These are phyloP conservation scores for Zaprionus lachaisei DNA, from an alignment of 1,140 invertebrate genomes.

Conservation along the genomic window DNA sequence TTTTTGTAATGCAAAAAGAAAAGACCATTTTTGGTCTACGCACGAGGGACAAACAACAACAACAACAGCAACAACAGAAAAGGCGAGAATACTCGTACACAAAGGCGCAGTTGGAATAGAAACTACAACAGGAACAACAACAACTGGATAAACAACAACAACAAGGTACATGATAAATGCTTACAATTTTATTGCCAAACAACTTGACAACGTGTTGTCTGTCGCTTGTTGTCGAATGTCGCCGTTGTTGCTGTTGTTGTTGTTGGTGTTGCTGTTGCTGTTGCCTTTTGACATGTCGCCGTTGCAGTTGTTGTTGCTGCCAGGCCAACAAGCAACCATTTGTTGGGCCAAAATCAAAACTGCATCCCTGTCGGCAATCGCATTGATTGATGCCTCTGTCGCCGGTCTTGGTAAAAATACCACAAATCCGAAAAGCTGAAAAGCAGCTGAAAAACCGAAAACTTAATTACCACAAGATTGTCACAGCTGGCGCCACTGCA, in stretches of 20 bases:
- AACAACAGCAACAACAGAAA: constrained; percentile 2
- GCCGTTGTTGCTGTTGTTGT: constrained; percentile 11
- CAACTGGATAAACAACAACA: constrained; percentile 41
- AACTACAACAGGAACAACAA: constrained; percentile 32
- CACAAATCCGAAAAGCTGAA: background rate
- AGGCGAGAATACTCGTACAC: constrained; percentile 25
- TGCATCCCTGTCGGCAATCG: constrained; percentile 62
- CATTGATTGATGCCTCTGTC: constrained; percentile 71
- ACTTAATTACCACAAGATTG: constrained; percentile 76
- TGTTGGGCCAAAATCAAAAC: constrained; percentile 53
- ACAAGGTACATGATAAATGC: constrained; percentile 75
- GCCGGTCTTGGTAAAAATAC: constrained; percentile 42
- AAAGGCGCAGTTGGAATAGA: constrained; percentile 28
- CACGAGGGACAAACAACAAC: constrained; percentile 47
- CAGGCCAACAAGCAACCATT: constrained; percentile 34
- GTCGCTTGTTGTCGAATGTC: constrained; percentile 49
- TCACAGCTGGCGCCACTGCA: constrained; percentile 75
- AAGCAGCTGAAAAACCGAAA: constrained; percentile 27
- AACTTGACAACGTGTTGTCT: constrained; percentile 62
- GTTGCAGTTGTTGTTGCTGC: constrained; percentile 19
- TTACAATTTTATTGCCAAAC: constrained; percentile 79
- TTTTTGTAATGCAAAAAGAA: constrained; percentile 77
- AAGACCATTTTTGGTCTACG: constrained; percentile 69
- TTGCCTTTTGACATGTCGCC: constrained; percentile 8
- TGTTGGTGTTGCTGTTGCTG: constrained; percentile 19